A percentile compares a stretch with the other conserved stretches of the same genome.
Conservation (phyloP, 1,140 invertebrate species). For the Cotesia chilonis region DNA sequence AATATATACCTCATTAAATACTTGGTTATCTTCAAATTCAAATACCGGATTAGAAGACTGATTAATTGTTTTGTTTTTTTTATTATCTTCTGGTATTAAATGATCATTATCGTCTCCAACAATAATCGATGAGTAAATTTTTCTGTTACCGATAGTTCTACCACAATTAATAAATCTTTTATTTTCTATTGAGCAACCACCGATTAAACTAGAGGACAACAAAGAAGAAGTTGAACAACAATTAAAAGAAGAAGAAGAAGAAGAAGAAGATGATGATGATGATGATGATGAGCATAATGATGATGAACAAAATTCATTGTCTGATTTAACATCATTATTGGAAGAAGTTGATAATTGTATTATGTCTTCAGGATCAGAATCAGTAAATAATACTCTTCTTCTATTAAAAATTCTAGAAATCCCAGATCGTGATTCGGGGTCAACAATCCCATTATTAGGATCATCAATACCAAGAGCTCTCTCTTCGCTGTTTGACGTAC, state of each 20-base stretch:
- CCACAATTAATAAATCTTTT: slow-evolving; percentile 41
- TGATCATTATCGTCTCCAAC: slow-evolving; percentile 52
- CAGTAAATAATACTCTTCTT: slow-evolving; percentile 47
- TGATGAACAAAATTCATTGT: slow-evolving; percentile 47
- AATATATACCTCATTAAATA: slow-evolving; percentile 59
- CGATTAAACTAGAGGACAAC: too few species aligned
- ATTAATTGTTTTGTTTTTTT: slow-evolving; percentile 43
- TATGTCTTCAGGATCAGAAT: slow-evolving; percentile 31
- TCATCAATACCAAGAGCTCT: slow-evolving; percentile 49
- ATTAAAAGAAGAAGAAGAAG: too few species aligned
- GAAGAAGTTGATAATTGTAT: slow-evolving; percentile 16
- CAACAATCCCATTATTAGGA: slow-evolving; percentile 41
- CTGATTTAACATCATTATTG: slow-evolving; percentile 41
- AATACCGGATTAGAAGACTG: slow-evolving; percentile 50
- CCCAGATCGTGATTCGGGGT: slow-evolving; percentile 35
- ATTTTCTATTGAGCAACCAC: too few species aligned
- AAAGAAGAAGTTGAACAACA: too few species aligned
- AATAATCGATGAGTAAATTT: slow-evolving; percentile 36
- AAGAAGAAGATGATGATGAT: too few species aligned
- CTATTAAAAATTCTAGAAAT: not conserved
- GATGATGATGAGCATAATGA: too few species aligned
- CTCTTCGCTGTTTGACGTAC: slow-evolving; percentile 69
- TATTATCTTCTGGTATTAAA: slow-evolving; percentile 49
- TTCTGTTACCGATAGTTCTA: slow-evolving; percentile 35
- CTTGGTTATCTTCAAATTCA: slow-evolving; percentile 60